These are phyloP conservation scores for Lanistes nyassanus DNA, from an alignment of 1,140 invertebrate genomes.

Conservation along the genomic window DNA sequence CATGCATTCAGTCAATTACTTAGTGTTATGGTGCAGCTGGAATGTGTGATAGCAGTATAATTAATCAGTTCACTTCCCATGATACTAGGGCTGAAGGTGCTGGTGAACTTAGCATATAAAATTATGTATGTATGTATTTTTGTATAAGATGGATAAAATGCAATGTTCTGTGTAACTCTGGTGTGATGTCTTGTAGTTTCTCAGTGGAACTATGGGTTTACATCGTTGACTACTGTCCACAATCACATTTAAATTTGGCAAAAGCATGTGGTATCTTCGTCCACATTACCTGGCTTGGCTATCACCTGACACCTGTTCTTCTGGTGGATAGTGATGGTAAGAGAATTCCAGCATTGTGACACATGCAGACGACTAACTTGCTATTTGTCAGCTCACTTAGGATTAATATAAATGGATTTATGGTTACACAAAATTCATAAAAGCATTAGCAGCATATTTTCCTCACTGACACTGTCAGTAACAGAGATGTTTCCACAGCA, in stretches of 20 bases:
- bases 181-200: conserved; percentile 28
- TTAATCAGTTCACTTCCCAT: too few relatives aligned
- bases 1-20: too few relatives aligned
- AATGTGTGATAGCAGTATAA: too few relatives aligned
- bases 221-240: conserved; percentile 36
- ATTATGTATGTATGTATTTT: neutral
- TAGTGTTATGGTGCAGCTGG: too few relatives aligned
- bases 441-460: too few relatives aligned
- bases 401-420: too few relatives aligned
- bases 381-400: too few relatives aligned
- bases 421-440: too few relatives aligned
- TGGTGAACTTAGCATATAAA: neutral
- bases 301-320: conserved; percentile 33
- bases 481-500: too few relatives aligned
- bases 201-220: conserved; percentile 44
- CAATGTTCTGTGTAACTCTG: conserved; percentile 1
- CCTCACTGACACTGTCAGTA: too few relatives aligned
- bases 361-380: too few relatives aligned
- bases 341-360: neutral
- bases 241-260: neutral
- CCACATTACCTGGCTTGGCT: conserved; percentile 33
- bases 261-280: conserved; percentile 33
- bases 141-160: neutral
- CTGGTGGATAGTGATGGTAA: conserved; percentile 38
- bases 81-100: too few relatives aligned